These are phyloP conservation scores for Phenganax stokvisi DNA, from an alignment of 92 coral and sea anemone species.

Conservation along the genomic window DNA sequence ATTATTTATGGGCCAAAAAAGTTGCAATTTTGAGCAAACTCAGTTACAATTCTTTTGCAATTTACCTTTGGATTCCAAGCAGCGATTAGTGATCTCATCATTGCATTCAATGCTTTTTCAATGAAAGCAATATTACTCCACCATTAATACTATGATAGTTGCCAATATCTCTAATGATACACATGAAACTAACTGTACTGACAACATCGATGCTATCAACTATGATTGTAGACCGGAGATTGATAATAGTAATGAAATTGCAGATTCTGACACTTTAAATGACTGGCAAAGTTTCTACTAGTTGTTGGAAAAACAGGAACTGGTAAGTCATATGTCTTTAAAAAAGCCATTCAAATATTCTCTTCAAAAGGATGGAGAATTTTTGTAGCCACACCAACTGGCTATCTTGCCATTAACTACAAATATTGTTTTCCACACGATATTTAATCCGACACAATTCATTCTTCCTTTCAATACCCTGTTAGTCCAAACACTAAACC, in stretches of 20 bases:
- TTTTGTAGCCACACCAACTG: slow-evolving; percentile 9
- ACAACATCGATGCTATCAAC: too few species aligned
- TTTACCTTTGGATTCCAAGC: too few species aligned
- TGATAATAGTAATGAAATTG: too few species aligned
- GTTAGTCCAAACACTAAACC: too few species aligned
- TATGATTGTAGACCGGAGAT: too few species aligned
- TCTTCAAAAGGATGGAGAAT: background rate
- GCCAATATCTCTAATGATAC: background rate
- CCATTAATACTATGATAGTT: background rate
- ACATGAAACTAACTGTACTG: background rate
- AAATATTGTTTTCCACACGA: background rate
- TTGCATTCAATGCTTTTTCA: background rate
- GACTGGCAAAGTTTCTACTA: slow-evolving; percentile 23
- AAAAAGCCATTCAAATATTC: background rate
- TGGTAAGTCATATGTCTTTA: slow-evolving; percentile 15
- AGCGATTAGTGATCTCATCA: too few species aligned
- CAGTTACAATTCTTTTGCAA: background rate
- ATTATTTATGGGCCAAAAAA: background rate
- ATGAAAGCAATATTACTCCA: background rate
- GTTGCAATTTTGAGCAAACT: too few species aligned
- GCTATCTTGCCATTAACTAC: slow-evolving; percentile 2
- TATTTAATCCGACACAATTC: slow-evolving; percentile 5
- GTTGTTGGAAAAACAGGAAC: slow-evolving; percentile 26
- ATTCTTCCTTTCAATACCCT: too few species aligned
- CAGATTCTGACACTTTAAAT: background rate